Base-by-base conservation (phyloP, 2,113 vertebrate genomes). In the Microtus richardsoni region DNA sequence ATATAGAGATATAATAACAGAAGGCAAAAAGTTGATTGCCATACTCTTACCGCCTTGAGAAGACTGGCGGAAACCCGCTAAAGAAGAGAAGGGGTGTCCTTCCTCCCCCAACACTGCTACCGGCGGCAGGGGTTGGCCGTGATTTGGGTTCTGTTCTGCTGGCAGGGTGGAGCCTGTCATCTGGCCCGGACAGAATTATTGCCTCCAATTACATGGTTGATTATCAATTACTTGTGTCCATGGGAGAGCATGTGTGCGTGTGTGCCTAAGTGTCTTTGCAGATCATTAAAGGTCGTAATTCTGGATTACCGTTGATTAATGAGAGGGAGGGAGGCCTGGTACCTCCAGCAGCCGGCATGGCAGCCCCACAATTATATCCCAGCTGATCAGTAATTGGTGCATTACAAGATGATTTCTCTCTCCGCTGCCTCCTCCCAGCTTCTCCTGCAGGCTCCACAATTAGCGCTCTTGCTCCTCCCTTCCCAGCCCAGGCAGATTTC, bases 231-330 rank as follows among this genome's bases (percentile, higher is more conserved):
- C 96, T 97, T 95, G 96, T 97, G 97, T 97, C 97, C 91, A 82
- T 88, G 91, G 87, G 87, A 86, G 91, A 96, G 96, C 95, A 84
- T 95, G 97, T 97, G 97, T 96, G 97, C 5, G 26, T 87, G 97
- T 98, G 96, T 97, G 97, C 95, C 33, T 95, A 97, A 98, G 96
- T 97, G 96, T 97, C 97, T 98, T 95, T 94, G 97, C 96, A 96
- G 96, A 97, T 98, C 97, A 97, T 97, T 98, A 98, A 96, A 96
- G 97, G 96, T 97, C 92, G 86, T 97, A 97, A 98, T 97, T 97
- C 97, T 97, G 96, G 96, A 98, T 98, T 97, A 97, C 97, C 83
- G 77, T 96, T 98, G 97, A 98, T 98, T 98, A 97, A 97, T 86
- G 96, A 96, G 97, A 96, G 97, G 97, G 94, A 97, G 97, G 97